Evolutionary conservation across 1,140 invertebrate genomes (phyloP).

Genomic region (Drosophila grimshawi): DNA sequence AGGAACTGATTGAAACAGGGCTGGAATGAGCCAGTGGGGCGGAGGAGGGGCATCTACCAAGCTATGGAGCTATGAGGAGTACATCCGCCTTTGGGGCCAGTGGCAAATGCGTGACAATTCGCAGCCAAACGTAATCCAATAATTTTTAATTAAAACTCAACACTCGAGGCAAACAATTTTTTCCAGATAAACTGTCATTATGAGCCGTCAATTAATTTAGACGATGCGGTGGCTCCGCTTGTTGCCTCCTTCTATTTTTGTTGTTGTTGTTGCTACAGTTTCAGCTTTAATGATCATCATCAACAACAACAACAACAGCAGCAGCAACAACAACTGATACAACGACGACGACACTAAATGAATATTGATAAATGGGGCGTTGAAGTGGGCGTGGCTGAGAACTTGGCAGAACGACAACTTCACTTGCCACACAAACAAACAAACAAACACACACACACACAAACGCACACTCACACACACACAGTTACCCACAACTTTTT

Average conservation of each 20-base stretch:
- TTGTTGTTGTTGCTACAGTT: conserved; percentile 20
- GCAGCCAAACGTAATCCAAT: conserved; percentile 74
- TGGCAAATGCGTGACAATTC: conserved; percentile 60
- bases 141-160: conserved; percentile 84
- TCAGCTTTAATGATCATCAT: conserved; percentile 75
- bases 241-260: conserved; percentile 2
- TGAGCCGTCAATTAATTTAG: conserved; percentile 83
- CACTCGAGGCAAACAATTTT: conserved; percentile 82
- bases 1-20: conserved; percentile 25
- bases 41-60: not conserved
- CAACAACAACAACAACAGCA: conserved; percentile 45
- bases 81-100: conserved; percentile 10
- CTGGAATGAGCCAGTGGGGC: not conserved
- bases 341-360: conserved; percentile 78
- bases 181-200: conserved; percentile 83
- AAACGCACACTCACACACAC: not conserved
- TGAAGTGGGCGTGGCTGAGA: conserved; percentile 67
- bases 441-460: not conserved
- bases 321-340: conserved; percentile 33
- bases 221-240: conserved; percentile 45
- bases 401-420: conserved; percentile 44
- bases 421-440: conserved; percentile 32
- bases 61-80: too few species aligned
- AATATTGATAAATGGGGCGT: conserved; percentile 84
- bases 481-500: not conserved